phyloP scores from a whole-genome alignment of 1,140 invertebrate genomes.

The Calycopis cecrops region DNA sequence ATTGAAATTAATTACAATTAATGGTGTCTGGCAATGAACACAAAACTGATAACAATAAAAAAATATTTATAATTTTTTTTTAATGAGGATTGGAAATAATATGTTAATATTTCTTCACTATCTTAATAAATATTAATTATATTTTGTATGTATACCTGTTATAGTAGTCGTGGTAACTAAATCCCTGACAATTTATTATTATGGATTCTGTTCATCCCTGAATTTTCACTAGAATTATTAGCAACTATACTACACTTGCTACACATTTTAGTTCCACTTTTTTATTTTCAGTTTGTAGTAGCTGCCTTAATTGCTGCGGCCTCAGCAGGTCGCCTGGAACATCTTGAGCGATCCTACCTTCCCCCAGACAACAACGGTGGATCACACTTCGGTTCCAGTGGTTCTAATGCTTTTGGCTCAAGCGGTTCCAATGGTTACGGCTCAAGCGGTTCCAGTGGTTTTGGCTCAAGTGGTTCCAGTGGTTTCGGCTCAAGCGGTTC shows the following conservation, averaged over 20 bases:
- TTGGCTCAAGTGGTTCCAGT: constrained; percentile 17
- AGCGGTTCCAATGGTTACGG: constrained; percentile 19
- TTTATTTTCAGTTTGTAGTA: constrained; percentile 45
- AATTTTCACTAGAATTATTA: no score
- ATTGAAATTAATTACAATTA: constrained; percentile 4
- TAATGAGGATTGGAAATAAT: no score
- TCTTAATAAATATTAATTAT: no score
- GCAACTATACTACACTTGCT: no score
- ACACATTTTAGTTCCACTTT: background rate
- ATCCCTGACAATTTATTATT: no score
- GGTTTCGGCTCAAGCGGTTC: constrained; percentile 7
- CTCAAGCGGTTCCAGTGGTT: constrained; percentile 21
- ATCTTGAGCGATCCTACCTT: constrained; percentile 55
- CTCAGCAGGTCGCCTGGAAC: constrained; percentile 51
- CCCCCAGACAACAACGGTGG: constrained; percentile 37
- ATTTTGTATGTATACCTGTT: no score
- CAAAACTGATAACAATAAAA: no score
- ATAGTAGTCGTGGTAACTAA: no score
- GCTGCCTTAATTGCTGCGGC: constrained; percentile 48
- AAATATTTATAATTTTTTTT: no score
- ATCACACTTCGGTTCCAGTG: constrained; percentile 21
- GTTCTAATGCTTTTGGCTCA: constrained; percentile 24
- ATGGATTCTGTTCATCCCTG: no score
- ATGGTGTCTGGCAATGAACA: no score
- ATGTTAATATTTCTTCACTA: no score